Evolutionary conservation across 2,888 invertebrate genomes (phyloP).

Genomic region (Ariolimax columbianus): DNA sequence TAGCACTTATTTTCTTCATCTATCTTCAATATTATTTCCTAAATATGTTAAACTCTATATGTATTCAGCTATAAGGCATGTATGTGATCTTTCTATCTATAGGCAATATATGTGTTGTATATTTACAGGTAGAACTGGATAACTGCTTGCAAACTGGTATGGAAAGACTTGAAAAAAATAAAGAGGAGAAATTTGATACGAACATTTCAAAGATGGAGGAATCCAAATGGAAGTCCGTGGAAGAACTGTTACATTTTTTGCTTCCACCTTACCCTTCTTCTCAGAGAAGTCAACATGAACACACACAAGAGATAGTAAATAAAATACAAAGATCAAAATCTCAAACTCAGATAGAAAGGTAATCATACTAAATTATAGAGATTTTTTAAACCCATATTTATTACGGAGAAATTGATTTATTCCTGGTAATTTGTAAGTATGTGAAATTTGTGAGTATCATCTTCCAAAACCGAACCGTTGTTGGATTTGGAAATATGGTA

Average conservation of each 20-base stretch:
- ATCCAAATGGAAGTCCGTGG: conserved; percentile 30
- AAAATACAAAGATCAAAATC: background rate
- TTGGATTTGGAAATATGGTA: no score
- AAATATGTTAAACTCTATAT: no score
- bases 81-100: no score
- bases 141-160: conserved; percentile 21
- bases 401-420: no score
- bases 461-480: no score
- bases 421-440: no score
- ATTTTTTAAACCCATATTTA: background rate
- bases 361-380: background rate
- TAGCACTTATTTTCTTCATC: no score
- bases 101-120: background rate
- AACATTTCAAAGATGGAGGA: background rate
- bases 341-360: conserved; percentile 23
- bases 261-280: conserved; percentile 10
- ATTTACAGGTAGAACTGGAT: conserved; percentile 30
- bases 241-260: conserved; percentile 19
- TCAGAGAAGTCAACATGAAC: conserved; percentile 2
- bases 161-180: conserved; percentile 18
- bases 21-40: no score
- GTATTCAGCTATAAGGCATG: no score
- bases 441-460: no score
- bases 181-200: background rate
- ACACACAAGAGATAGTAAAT: background rate